Base-by-base conservation (phyloP, 1,140 invertebrate species). In the Acyrthosiphon pisum region DNA sequence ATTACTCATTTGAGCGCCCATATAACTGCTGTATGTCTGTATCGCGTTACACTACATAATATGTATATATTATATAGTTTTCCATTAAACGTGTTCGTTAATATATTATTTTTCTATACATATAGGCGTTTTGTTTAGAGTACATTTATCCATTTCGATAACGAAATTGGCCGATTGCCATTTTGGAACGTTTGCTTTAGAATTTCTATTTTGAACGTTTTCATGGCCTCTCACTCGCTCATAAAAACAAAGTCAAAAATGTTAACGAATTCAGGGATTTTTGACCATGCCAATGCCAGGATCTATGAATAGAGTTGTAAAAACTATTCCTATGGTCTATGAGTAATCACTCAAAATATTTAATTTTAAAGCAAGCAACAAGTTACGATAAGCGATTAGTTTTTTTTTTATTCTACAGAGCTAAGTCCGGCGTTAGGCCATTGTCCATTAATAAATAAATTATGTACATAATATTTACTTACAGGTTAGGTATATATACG, bases 201-300 rank as follows among this genome's bases (percentile, higher is more conserved):
- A 22, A 37, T 90, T 90, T 90, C 88, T 90, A 90, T 90, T 90
- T 90, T 60, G 88, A 60, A 90, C 88, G 37, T 60, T 90, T 56
- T 90, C 53, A 30, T 56, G 88, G 53, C 50, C 88, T 41, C 48
- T 56, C 50, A 6, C 88, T 56, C 23, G 50, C 37, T 90, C 50
- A 30, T 90, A 60, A 90, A 90, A 90, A 60, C 88, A 41, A 53
- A 90, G 50, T 60, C 20, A 37, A 90, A 90, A 60, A 90, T 56
- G 88, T 41, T 41, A 60, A 60, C 88, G n/a, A 89, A 89, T 60
- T 56, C 88, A 60, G 88, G 53, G 88, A 60, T 60, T 90, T 90
- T 90, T 56, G 22, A 14, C 35, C 37, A 56, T 56, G 56, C 23
- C 23, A 3, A 90, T 90, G 88, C 88, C 88, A 90, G 88, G 3